phyloP scores from a whole-genome alignment of 1,140 invertebrate genomes.

The Drosophila eugracilis region DNA sequence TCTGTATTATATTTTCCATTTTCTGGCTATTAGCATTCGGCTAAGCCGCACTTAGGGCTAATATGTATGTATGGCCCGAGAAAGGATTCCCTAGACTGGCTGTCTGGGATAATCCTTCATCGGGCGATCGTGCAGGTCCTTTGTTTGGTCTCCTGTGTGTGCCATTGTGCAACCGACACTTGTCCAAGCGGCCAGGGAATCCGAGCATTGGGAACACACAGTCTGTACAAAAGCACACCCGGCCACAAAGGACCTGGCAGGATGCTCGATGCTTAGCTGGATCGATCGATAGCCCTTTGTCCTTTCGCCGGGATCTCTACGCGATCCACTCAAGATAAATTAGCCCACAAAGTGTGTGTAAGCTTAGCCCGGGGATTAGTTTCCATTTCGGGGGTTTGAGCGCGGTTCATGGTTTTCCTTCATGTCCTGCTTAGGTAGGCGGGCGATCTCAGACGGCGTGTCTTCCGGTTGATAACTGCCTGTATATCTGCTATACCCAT shows the following conservation, averaged over 20 bases:
- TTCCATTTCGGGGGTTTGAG: slow-evolving; percentile 26
- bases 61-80: slow-evolving; percentile 21
- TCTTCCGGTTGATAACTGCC: slow-evolving; percentile 52
- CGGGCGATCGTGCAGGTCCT: slow-evolving; percentile 69
- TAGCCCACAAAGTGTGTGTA: slow-evolving; percentile 76
- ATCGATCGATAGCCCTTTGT: slow-evolving; percentile 48
- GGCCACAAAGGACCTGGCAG: slow-evolving; percentile 50
- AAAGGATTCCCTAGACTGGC: slow-evolving; percentile 45
- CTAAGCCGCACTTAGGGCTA: slow-evolving; percentile 69
- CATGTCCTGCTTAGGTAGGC: background rate
- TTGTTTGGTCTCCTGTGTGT: slow-evolving; percentile 48
- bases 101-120: slow-evolving; percentile 72
- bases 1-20: slow-evolving; percentile 9
- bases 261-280: slow-evolving; percentile 34
- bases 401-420: background rate
- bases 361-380: slow-evolving; percentile 65
- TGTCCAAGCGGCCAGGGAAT: slow-evolving; percentile 31
- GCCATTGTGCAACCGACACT: slow-evolving; percentile 72
- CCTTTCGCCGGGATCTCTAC: slow-evolving; percentile 12
- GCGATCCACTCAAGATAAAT: slow-evolving; percentile 81
- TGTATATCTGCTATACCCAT: background rate
- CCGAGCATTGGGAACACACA: background rate
- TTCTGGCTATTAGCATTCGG: slow-evolving; percentile 72
- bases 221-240: slow-evolving; percentile 73
- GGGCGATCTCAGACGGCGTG: slow-evolving; percentile 47